These are phyloP conservation scores for Contarinia nasturtii DNA, from an alignment of 1,140 invertebrate genomes.

Conservation along the genomic window DNA sequence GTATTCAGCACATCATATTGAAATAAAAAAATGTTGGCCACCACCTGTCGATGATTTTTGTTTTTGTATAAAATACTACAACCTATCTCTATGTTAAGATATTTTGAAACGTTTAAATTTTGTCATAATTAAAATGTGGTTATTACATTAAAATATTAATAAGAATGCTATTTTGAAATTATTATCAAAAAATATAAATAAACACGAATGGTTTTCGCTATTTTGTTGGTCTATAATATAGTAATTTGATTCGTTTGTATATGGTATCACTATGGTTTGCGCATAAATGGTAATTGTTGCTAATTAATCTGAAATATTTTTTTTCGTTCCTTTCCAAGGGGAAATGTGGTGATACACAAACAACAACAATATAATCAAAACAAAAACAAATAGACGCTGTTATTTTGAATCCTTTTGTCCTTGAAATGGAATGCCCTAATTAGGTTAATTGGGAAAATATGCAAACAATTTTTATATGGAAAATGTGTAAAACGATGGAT, in stretches of 20 bases:
- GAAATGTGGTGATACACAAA: constrained; percentile 4
- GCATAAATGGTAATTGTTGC: too few relatives aligned
- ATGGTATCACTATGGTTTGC: neutral
- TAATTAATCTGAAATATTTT: neutral
- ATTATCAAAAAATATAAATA: neutral
- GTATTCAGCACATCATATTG: too few relatives aligned
- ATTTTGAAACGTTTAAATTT: constrained; percentile 1
- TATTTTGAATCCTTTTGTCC: neutral
- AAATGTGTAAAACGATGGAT: neutral
- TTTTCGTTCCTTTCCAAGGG: neutral
- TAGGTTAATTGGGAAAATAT: neutral
- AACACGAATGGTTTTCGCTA: constrained; percentile 1
- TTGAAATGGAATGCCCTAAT: neutral
- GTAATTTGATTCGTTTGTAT: constrained; percentile 1
- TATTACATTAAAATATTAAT: constrained; percentile 1
- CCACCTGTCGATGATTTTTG: too few relatives aligned
- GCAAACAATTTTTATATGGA: neutral
- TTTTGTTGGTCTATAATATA: constrained; percentile 2
- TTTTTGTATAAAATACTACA: too few relatives aligned
- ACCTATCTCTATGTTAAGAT: too few relatives aligned
- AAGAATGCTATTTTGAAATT: too few relatives aligned
- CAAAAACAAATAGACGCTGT: constrained; percentile 7
- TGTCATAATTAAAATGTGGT: constrained; percentile 3
- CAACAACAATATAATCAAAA: neutral
- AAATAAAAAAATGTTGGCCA: too few relatives aligned